Conservation (phyloP, 1,140 invertebrate species). For the Pseudomyrmex dendroicus region DNA sequence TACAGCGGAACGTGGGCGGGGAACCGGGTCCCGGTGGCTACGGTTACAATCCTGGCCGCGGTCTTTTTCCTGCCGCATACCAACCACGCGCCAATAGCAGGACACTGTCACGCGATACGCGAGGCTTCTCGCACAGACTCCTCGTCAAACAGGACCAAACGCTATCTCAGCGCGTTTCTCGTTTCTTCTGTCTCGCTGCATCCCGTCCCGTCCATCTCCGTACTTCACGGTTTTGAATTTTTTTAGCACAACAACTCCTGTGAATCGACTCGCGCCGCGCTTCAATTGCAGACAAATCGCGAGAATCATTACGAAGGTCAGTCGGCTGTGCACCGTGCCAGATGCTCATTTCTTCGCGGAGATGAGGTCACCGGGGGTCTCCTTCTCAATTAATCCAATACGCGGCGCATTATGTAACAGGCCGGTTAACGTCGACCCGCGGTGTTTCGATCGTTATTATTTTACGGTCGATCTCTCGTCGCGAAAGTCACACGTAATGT, state of each 20-base stretch:
- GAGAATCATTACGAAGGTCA: slow-evolving; percentile 77
- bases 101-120: slow-evolving; percentile 48
- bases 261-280: neutral
- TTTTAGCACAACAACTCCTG: neutral
- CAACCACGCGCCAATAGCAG: slow-evolving; percentile 12
- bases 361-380: neutral
- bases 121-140: no score
- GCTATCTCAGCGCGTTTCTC: neutral
- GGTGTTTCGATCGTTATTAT: neutral
- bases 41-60: slow-evolving; percentile 43
- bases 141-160: slow-evolving; percentile 24
- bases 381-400: slow-evolving; percentile 65
- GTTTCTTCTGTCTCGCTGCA: neutral
- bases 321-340: slow-evolving; percentile 60
- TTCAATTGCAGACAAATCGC: slow-evolving; percentile 70
- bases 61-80: slow-evolving; percentile 27
- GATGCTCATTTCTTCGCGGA: neutral
- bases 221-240: neutral
- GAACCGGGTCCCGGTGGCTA: slow-evolving; percentile 8
- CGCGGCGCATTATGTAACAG: slow-evolving; percentile 61
- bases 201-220: neutral
- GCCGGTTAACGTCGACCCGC: slow-evolving; percentile 28
- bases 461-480: neutral
- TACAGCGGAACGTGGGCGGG: neutral
- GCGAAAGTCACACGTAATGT: neutral